These are phyloP conservation scores for Tauraco erythrolophus DNA, from an alignment of 2,113 vertebrate genomes.

Conservation along the genomic window DNA sequence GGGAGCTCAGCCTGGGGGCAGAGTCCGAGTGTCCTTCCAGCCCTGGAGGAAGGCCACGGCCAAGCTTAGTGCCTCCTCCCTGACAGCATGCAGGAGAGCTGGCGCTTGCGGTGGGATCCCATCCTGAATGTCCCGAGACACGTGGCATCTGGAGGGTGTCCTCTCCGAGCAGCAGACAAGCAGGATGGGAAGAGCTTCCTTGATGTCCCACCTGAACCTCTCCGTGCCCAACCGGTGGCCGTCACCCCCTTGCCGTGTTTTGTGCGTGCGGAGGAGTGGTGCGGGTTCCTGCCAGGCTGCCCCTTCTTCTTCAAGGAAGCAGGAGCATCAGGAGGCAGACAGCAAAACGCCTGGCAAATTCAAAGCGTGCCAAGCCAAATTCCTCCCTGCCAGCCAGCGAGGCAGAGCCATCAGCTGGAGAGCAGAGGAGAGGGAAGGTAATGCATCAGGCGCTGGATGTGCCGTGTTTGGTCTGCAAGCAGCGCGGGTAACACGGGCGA, in stretches of 20 bases:
- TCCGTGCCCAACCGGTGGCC: rapidly evolving
- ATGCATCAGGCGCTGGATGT: not conserved
- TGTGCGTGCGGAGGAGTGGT: rapidly evolving
- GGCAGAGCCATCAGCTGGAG: not conserved
- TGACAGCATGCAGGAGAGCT: not conserved
- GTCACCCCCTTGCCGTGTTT: not conserved
- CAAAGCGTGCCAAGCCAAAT: not conserved
- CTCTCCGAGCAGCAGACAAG: not conserved
- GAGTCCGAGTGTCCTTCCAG: not conserved
- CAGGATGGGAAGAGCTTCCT: not conserved
- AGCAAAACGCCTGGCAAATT: not conserved
- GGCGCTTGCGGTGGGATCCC: not conserved
- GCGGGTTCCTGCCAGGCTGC: not conserved
- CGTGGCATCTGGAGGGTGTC: not conserved
- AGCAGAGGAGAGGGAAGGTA: not conserved
- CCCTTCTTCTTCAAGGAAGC: not conserved
- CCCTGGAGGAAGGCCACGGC: not conserved
- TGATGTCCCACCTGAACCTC: not conserved
- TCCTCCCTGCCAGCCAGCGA: not conserved
- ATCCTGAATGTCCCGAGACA: not conserved
- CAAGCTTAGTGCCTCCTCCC: not conserved
- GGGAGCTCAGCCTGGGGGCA: not conserved
- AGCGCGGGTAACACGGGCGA: not conserved
- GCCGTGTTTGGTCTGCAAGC: conserved; percentile 22
- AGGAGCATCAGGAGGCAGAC: not conserved